phyloP scores from a whole-genome alignment of 37 sponge, comb jelly and placozoan genomes.

The Oscarella lobularis region DNA sequence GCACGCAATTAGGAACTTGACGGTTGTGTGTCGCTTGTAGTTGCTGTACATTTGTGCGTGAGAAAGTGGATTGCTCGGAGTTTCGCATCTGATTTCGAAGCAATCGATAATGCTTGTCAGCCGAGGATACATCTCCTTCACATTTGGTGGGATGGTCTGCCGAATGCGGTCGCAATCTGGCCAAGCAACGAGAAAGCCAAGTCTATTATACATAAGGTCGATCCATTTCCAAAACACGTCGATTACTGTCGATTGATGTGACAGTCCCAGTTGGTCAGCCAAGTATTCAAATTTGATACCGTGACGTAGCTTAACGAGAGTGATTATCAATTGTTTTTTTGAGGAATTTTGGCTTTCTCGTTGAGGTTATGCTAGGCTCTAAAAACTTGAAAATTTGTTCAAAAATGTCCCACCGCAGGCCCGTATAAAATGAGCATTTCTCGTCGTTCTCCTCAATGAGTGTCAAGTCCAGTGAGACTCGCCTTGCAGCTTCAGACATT shows the following conservation, averaged over 20 bases:
- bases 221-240: slow-evolving; percentile 11
- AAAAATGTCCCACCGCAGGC: slow-evolving; percentile 6
- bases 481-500: no score
- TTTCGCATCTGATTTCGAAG: neutral
- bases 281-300: slow-evolving; percentile 10
- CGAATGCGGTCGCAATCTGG: slow-evolving; percentile 12
- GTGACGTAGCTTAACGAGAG: slow-evolving; percentile 12
- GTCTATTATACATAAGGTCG: slow-evolving; percentile 14
- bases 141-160: slow-evolving; percentile 6
- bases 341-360: no score
- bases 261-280: slow-evolving; percentile 10
- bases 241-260: slow-evolving; percentile 22
- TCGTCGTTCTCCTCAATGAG: no score
- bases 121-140: slow-evolving; percentile 15
- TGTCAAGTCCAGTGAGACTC: no score
- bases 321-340: slow-evolving; percentile 18
- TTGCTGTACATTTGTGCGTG: slow-evolving; percentile 13
- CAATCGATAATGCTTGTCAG: slow-evolving; percentile 18
- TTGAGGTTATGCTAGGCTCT: no score
- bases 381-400: no score
- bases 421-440: no score
- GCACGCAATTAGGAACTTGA: slow-evolving; percentile 4
- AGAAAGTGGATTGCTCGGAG: neutral
- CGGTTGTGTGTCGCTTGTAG: slow-evolving; percentile 9
- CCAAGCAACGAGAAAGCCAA: slow-evolving; percentile 15